These are phyloP conservation scores for Sebastolobus alascanus DNA, from an alignment of 2,797 vertebrate species.

Conservation along the genomic window DNA sequence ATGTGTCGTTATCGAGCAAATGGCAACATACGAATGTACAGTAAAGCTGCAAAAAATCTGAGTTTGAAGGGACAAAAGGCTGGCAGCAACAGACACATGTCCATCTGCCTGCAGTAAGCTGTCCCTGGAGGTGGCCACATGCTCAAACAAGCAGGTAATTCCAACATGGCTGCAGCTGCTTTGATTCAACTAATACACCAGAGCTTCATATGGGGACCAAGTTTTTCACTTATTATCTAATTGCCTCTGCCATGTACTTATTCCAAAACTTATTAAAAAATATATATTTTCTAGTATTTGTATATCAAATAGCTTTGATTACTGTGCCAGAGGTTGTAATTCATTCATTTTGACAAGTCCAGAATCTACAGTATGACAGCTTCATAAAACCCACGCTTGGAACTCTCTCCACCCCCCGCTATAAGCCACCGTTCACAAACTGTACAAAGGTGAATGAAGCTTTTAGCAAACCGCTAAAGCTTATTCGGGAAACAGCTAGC, in stretches of 20 bases:
- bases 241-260: background rate
- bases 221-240: background rate
- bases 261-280: background rate
- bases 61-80: constrained; percentile 8
- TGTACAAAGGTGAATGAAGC: background rate
- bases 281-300: background rate
- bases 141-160: constrained; percentile 70
- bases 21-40: background rate
- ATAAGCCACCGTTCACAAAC: constrained; percentile 11
- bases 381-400: background rate
- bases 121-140: constrained; percentile 46
- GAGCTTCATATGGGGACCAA: constrained; percentile 32
- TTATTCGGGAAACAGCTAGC: constrained; percentile 7
- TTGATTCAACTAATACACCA: constrained; percentile 37
- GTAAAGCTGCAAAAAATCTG: constrained; percentile 7
- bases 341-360: background rate
- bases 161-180: constrained; percentile 55
- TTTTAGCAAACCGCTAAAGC: constrained; percentile 7
- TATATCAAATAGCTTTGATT: background rate
- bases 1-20: background rate
- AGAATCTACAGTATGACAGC: background rate
- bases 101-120: constrained; percentile 64
- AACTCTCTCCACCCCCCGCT: background rate
- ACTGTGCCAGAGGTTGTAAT: background rate
- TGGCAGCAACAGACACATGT: constrained; percentile 19